Conservation (phyloP, 2,113 vertebrate genomes). For the Oxyruncus cristatus region DNA sequence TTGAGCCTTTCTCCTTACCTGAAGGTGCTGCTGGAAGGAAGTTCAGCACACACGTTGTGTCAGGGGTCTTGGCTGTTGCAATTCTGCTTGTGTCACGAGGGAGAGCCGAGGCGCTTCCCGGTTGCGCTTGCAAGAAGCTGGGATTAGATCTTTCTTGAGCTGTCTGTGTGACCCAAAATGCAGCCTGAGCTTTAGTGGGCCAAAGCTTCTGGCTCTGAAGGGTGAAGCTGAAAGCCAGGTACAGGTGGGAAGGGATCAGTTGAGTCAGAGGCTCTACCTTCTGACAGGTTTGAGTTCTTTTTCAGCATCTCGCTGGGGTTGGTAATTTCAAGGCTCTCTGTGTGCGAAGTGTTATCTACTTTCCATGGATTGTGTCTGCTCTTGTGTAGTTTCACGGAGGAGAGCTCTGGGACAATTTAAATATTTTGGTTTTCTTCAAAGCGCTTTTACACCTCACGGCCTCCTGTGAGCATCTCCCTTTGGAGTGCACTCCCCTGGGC, state of each 20-base stretch:
- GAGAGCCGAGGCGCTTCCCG: background rate
- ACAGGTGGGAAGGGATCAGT: background rate
- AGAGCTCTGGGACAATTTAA: background rate
- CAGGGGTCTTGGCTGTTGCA: background rate
- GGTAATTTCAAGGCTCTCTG: background rate
- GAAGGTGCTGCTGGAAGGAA: background rate
- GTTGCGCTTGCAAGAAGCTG: background rate
- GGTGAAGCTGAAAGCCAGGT: background rate
- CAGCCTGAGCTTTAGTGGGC: background rate
- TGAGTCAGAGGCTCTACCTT: fast-evolving
- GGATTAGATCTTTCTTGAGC: background rate
- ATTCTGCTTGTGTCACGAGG: background rate
- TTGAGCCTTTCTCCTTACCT: background rate
- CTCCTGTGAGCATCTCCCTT: background rate
- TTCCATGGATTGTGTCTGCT: background rate
- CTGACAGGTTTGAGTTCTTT: fast-evolving
- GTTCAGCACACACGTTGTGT: fast-evolving
- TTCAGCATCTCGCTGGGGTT: background rate
- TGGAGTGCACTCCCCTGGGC: background rate
- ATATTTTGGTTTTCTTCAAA: background rate
- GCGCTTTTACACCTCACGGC: background rate
- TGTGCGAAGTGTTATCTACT: background rate
- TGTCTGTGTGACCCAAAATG: fast-evolving
- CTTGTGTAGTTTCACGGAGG: background rate
- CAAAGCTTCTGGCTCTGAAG: background rate